phyloP scores from a whole-genome alignment of 2,888 invertebrate species.

The Acronicta leporina region DNA sequence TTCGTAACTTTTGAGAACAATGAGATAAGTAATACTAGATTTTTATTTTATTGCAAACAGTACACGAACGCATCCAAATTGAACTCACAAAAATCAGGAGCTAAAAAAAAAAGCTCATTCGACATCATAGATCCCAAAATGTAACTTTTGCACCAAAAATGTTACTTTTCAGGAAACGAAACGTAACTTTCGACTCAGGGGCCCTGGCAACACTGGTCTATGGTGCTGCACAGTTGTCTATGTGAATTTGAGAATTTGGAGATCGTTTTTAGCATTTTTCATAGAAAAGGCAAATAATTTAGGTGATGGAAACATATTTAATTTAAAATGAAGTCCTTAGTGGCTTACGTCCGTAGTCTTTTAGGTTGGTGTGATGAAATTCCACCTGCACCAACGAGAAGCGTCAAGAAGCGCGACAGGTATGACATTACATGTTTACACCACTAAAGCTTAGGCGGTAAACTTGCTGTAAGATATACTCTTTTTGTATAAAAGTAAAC shows the following conservation, averaged over 20 bases:
- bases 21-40: no score
- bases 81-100: no score
- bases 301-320: slow-evolving; percentile 79
- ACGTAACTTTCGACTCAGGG: no score
- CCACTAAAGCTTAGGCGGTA: slow-evolving; percentile 85
- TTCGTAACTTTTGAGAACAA: no score
- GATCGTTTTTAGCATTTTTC: slow-evolving; percentile 59
- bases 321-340: slow-evolving; percentile 81
- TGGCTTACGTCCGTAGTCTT: slow-evolving; percentile 81
- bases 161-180: no score
- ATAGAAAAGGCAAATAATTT: slow-evolving; percentile 48
- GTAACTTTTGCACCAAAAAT: no score
- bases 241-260: slow-evolving; percentile 62
- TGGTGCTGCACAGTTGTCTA: slow-evolving; percentile 63
- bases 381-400: slow-evolving; percentile 66
- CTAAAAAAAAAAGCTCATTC: no score
- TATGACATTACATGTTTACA: slow-evolving; percentile 86
- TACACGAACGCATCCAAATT: no score
- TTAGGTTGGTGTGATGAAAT: slow-evolving; percentile 78
- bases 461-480: slow-evolving; percentile 70
- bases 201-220: no score
- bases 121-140: no score
- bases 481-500: slow-evolving; percentile 35
- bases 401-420: slow-evolving; percentile 87
- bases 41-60: no score